Base-by-base conservation (phyloP, 2,888 invertebrate genomes). In the Diadegma fenestrale region DNA sequence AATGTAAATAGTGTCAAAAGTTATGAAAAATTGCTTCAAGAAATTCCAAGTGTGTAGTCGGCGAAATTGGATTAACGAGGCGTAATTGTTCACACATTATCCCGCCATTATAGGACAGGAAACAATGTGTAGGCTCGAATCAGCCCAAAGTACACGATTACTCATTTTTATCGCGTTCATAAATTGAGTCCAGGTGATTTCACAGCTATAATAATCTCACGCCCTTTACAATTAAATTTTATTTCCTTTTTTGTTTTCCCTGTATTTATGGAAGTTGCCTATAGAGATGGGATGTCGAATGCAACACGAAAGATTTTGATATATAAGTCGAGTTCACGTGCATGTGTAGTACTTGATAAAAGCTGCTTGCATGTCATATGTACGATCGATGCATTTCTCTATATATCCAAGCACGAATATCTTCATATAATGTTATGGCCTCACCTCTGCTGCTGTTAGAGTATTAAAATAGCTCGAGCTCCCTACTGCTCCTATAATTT, bases 301-400 rank as follows among this genome's bases (percentile, higher is more conserved):
- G 26, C 26, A 73, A 33, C 61, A 77, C 66, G 66, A 81, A 58
- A 64, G 80, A 72, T 77, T 43, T 77, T 30, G 30, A 73, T n/a
- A 51, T 51, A 68, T 48, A 22, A 33, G 48, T 64, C 12, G 22
- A 64, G 45, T 43, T 64, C 54, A 77, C 48, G 68, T 64, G 33
- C 17, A 45, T 71, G 43, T 19, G 37, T 6, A 30, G 58, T 19
- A 45, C 14, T 45, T n/a, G 6, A 68, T 63, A 73, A 58, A 58
- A 82, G 54, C 64, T 82, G 54, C 64, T 82, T 71, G 81, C 85
- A 82, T 82, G 82, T 48, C 79, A 71, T 72, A 80, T 66, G 75
- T 22, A 68, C 78, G 82, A 82, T 85, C 85, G 82, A 85, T 85
- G 58, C 19, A 58, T 73, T 63, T 22, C 69, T 75, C 69, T 51